Conservation (phyloP, 2,113 vertebrate species). For the Willisornis vidua region DNA sequence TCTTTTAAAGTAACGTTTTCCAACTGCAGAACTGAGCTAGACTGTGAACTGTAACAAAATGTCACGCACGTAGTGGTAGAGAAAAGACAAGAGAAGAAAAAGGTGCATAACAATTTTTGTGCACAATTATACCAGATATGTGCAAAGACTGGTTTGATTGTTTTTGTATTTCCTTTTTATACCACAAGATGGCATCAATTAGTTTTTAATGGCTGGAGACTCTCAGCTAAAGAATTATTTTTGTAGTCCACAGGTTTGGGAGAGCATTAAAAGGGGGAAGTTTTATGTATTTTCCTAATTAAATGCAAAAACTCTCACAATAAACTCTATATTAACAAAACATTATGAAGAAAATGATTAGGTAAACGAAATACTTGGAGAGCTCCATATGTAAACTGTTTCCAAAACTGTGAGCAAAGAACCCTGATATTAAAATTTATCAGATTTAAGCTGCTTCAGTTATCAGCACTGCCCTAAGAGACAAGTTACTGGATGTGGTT, state of each 20-base stretch:
- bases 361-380: background rate
- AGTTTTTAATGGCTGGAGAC: background rate
- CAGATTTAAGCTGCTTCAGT: background rate
- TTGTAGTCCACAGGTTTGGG: background rate
- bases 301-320: background rate
- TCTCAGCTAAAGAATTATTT: background rate
- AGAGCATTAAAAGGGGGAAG: background rate
- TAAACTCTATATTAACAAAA: background rate
- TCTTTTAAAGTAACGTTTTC: background rate
- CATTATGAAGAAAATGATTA: background rate
- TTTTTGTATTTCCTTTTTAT: background rate
- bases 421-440: background rate
- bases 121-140: background rate
- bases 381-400: background rate
- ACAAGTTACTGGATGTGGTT: background rate
- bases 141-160: background rate
- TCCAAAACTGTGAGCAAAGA: background rate
- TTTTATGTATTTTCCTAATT: background rate
- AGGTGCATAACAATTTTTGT: background rate
- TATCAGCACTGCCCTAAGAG: background rate
- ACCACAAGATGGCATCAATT: slow-evolving; percentile 73
- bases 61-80: background rate
- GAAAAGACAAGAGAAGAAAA: background rate
- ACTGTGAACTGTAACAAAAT: background rate
- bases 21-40: background rate